Evolutionary conservation across 1,140 invertebrate genomes (phyloP).

Genomic region (Aricia agestis): DNA sequence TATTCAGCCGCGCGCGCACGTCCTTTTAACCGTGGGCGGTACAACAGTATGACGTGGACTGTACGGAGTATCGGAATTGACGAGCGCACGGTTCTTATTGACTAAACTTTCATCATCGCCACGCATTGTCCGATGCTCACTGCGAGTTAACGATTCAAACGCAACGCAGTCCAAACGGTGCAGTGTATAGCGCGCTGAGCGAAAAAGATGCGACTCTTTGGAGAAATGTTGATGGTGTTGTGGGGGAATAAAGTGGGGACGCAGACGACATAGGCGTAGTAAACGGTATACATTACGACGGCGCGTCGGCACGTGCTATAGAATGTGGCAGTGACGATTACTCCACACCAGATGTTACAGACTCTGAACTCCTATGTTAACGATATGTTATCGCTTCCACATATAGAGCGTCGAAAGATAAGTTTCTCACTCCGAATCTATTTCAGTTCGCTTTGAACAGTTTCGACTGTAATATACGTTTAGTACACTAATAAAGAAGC

Average conservation of each 20-base stretch:
- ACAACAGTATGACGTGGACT: constrained; percentile 60
- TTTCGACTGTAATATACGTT: not conserved
- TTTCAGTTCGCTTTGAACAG: not conserved
- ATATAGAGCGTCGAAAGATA: constrained; percentile 15
- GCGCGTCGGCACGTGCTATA: constrained; percentile 50
- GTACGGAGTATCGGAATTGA: constrained; percentile 42
- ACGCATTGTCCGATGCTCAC: constrained; percentile 45
- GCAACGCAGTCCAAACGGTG: constrained; percentile 20
- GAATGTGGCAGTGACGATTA: constrained; percentile 41
- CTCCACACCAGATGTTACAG: constrained; percentile 42
- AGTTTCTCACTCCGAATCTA: constrained; percentile 13
- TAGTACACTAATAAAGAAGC: constrained; percentile 2
- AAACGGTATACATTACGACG: constrained; percentile 24
- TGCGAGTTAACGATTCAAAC: constrained; percentile 21
- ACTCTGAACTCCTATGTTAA: constrained; percentile 32
- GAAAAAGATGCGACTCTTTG: constrained; percentile 22
- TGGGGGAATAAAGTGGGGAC: constrained; percentile 43
- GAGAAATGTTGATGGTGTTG: constrained; percentile 35
- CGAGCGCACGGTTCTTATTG: constrained; percentile 35
- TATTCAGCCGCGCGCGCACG: constrained; percentile 46
- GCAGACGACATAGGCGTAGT: constrained; percentile 39
- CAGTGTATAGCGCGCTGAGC: constrained; percentile 29
- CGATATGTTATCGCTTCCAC: constrained; percentile 22
- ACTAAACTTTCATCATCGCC: constrained; percentile 24
- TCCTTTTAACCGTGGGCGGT: constrained; percentile 55